Evolutionary conservation across 1,140 invertebrate species (phyloP), one percentile per base, ranked within the genome.

Genomic region (Gonatopus flavifemur): DNA sequence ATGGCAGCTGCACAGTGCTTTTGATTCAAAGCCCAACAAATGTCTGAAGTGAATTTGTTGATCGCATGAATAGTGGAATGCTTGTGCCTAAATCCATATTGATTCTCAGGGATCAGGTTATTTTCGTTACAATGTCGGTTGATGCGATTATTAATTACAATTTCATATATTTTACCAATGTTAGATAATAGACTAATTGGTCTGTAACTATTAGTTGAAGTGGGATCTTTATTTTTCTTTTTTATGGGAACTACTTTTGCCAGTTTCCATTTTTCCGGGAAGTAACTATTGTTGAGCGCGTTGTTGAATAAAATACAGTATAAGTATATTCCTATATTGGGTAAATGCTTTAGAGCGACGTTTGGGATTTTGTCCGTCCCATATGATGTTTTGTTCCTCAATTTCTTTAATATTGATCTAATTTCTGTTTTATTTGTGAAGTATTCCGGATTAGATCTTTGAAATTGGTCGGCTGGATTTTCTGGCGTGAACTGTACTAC

Each of bases 121-220:
- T 49, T 57, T 25, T 50, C 31, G 3, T 58, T 22, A 7, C 43
- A 49, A 8, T 16, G 28, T 2, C 9, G 1, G 10, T 15, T 13
- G 6, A 65, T 41, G 6, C 20, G 43, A 12, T 42, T 18, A 21
- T 52, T 35, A 20, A 63, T 52, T 0, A 62, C 36, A 36, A 24
- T 60, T 52, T 69, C 64, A 16, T 41, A 52, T 13, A 66, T 22
- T 57, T 72, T 72, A 8, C 56, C 46, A 7, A 69, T 8, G 12
- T 37, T 51, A 2, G 45, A 42, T 10, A 70, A 58, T 5, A 70
- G 41, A 33, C 64, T 70, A 12, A 74, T 73, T 9, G 70, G 69
- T 3, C 70, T 22, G 37, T 67, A 70, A 18, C 44, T 69, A 1
- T 21, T 19, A 1, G 57, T 49, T 3, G 10, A 8, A 3, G 30